Evolutionary conservation across 2,113 vertebrate species (phyloP).

Genomic region (Chrysochloris asiatica): DNA sequence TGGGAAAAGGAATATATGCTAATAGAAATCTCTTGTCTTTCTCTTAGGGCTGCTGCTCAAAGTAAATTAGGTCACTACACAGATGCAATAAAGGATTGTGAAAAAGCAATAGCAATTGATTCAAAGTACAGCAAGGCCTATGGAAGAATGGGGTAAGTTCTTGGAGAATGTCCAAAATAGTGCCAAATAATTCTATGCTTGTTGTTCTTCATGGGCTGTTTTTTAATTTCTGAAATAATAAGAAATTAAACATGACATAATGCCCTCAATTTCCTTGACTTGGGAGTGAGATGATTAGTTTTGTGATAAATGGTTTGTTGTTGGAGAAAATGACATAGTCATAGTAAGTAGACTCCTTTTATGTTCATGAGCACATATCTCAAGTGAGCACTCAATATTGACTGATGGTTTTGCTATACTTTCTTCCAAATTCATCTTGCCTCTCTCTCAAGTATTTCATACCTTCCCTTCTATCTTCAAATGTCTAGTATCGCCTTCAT

Average conservation of each 20-base stretch:
- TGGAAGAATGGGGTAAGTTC: constrained; percentile 96
- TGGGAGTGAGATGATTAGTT: neutral
- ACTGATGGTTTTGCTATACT: neutral
- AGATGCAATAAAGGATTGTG: constrained; percentile 94
- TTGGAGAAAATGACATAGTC: neutral
- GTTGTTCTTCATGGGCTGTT: neutral
- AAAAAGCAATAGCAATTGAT: constrained; percentile 96
- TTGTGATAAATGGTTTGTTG: neutral
- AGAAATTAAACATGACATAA: neutral
- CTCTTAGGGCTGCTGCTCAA: constrained; percentile 94
- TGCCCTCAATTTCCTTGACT: neutral
- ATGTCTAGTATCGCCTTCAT: neutral
- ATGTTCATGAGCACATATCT: neutral
- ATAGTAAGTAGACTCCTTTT: neutral
- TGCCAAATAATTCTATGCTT: neutral
- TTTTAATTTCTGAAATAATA: constrained; percentile 43
- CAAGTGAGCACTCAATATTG: neutral
- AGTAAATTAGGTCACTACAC: constrained; percentile 95
- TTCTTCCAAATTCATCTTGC: neutral
- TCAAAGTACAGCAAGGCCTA: constrained; percentile 98
- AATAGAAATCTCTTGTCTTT: constrained; percentile 49
- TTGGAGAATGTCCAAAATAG: neutral
- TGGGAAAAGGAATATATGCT: neutral
- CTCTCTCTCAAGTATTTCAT: neutral
- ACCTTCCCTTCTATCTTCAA: neutral